Base-by-base conservation (phyloP, 2,113 vertebrate species). In the Percina caprodes region DNA sequence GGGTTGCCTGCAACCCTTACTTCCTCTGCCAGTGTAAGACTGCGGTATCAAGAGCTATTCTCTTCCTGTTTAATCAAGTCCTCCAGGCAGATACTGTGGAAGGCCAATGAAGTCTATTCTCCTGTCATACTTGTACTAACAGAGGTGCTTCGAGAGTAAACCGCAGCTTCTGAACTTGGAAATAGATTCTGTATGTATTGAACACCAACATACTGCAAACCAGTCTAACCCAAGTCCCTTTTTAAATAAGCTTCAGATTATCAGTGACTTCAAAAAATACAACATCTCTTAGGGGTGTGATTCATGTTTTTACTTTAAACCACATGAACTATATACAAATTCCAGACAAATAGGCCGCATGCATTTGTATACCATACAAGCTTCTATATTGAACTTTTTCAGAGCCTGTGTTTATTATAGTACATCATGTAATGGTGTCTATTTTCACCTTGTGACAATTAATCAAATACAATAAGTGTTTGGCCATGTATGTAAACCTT, bases 51-150 rank as follows among this genome's bases (percentile, higher is more conserved):
- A 88, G 85, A 91, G 90, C 85, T 81, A 73, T 91, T 92, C 88
- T 90, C 86, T 88, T 92, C 91, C 89, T 88, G 85, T 91, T 93
- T 88, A 90, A 94, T 92, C 90, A 84, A 80, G 84, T 91, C 92
- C 91, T 93, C 84, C 88, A 90, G 93, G 91, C 88, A 86, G 84
- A 91, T 88, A 52, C 77, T 73, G 80, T 79, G 73, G 82, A 88
- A 78, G 87, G 77, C 86, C 84, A 86, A 35, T 65, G 63, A 60
- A 91, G 87, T 87, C 80, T 88, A 74, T 24, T 24, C 77, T 86
- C 74, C 83, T 62, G 69, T 91, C 82, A 71, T 60, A 21, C 49
- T 80, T 77, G 54, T 72, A 77, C 89, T 58, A 86, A 82, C 86
- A 72, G 68, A 85, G 76, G 68, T 33, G 76, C 80, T 70, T 24